A percentile compares a stretch with the other conserved stretches of the same genome.
These are phyloP conservation scores for Ephestia elutella DNA, from an alignment of 1,140 invertebrate species.

Conservation along the genomic window DNA sequence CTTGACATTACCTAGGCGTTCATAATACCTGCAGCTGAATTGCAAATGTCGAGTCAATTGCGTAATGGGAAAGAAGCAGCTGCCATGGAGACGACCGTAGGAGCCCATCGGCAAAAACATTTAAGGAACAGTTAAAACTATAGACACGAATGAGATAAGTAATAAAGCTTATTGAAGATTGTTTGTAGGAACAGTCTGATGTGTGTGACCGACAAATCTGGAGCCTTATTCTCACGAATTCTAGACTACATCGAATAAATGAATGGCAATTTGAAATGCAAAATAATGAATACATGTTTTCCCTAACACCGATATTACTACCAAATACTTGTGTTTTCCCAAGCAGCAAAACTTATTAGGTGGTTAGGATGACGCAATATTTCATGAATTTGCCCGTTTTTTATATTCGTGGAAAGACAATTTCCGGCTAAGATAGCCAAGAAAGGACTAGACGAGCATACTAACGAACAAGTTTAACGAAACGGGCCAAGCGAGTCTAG, in stretches of 20 bases:
- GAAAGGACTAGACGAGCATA: slow-evolving; percentile 31
- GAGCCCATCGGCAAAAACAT: background rate
- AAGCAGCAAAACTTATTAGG: background rate
- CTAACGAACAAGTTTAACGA: slow-evolving; percentile 36
- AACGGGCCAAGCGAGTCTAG: slow-evolving; percentile 34
- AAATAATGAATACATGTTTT: slow-evolving; percentile 1
- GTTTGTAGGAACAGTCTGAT: background rate
- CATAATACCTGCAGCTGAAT: slow-evolving; percentile 24
- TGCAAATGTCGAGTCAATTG: slow-evolving; percentile 10
- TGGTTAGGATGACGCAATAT: background rate
- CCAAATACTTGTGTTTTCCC: background rate
- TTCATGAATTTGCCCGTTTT: background rate
- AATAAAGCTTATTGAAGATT: background rate
- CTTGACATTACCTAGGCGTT: slow-evolving; percentile 24
- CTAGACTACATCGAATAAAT: slow-evolving; percentile 38
- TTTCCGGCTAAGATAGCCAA: slow-evolving; percentile 34
- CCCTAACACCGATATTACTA: background rate
- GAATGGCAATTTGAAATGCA: slow-evolving; percentile 30
- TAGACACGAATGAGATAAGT: too few species aligned
- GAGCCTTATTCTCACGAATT: slow-evolving; percentile 21
- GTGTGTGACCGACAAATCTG: slow-evolving; percentile 13
- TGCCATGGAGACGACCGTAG: background rate
- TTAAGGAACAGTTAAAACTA: background rate
- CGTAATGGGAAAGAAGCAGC: slow-evolving; percentile 1
- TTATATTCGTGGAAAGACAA: slow-evolving; percentile 17